Conservation (phyloP, 2,113 vertebrate genomes). For the Gracilinanus agilis region DNA sequence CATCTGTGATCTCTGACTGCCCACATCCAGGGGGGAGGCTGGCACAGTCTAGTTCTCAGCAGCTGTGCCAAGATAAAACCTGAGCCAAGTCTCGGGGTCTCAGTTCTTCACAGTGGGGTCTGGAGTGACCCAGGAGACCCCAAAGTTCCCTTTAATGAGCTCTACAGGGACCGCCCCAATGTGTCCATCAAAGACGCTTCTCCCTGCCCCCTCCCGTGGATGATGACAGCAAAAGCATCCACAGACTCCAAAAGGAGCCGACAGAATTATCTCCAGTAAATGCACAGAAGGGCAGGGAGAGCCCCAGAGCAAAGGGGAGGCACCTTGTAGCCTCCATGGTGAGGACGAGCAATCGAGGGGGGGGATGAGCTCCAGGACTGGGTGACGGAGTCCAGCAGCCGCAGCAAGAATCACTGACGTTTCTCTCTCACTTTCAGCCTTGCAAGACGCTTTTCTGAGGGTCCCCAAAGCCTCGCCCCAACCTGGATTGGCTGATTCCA, state of each 20-base stretch:
- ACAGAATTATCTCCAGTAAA: background rate
- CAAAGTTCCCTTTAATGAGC: background rate
- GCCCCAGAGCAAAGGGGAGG: background rate
- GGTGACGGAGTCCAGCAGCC: background rate
- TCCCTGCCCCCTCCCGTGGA: background rate
- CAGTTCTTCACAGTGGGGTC: slow-evolving; percentile 6
- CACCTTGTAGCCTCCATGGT: background rate
- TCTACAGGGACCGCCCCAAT: background rate
- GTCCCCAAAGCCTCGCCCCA: background rate
- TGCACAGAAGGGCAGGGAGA: background rate
- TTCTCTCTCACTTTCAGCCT: too few species aligned
- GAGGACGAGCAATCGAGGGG: background rate
- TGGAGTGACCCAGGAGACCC: background rate
- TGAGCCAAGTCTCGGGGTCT: background rate
- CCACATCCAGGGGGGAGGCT: background rate
- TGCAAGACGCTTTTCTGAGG: background rate
- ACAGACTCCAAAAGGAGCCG: background rate
- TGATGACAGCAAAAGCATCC: background rate
- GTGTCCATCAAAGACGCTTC: slow-evolving; percentile 40
- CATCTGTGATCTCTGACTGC: slow-evolving; percentile 40
- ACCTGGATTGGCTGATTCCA: background rate
- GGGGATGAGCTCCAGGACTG: too few species aligned
- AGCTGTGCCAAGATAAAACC: background rate
- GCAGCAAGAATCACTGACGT: background rate
- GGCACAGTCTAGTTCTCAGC: slow-evolving; percentile 7